Evolutionary conservation across 2,888 invertebrate genomes (phyloP).

Genomic region (Cosmorhoe ocellata): DNA sequence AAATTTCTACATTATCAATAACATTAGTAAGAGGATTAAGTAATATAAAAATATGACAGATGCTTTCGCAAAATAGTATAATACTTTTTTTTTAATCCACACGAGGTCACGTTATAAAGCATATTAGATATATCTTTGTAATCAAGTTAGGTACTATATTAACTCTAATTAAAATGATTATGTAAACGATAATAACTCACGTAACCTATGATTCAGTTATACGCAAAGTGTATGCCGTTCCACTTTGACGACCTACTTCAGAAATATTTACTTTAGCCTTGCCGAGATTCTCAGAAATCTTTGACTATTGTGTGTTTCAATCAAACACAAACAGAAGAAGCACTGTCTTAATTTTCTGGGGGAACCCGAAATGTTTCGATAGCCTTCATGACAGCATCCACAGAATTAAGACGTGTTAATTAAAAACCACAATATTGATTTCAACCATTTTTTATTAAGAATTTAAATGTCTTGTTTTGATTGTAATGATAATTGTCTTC

Average conservation of each 20-base stretch:
- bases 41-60: too few species aligned
- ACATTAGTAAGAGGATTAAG: too few species aligned
- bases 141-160: background rate
- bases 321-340: conserved; percentile 27
- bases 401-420: conserved; percentile 5
- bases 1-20: too few species aligned
- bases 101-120: too few species aligned
- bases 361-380: conserved; percentile 17
- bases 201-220: conserved; percentile 49
- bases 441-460: too few species aligned
- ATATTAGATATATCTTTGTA: background rate
- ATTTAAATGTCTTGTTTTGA: background rate
- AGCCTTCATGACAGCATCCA: conserved; percentile 13
- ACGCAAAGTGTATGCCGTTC: conserved; percentile 46
- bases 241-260: conserved; percentile 60
- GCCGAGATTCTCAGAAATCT: conserved; percentile 52
- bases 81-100: too few species aligned
- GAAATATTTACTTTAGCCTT: conserved; percentile 58
- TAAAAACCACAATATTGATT: conserved; percentile 7
- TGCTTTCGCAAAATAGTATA: too few species aligned
- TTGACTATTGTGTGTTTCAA: conserved; percentile 39
- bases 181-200: conserved; percentile 14
- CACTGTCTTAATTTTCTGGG: conserved; percentile 22
- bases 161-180: conserved; percentile 19
- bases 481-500: conserved; percentile 21